These are phyloP conservation scores for Percopsis omiscomaycus DNA, from an alignment of 2,797 vertebrate species.

Conservation along the genomic window DNA sequence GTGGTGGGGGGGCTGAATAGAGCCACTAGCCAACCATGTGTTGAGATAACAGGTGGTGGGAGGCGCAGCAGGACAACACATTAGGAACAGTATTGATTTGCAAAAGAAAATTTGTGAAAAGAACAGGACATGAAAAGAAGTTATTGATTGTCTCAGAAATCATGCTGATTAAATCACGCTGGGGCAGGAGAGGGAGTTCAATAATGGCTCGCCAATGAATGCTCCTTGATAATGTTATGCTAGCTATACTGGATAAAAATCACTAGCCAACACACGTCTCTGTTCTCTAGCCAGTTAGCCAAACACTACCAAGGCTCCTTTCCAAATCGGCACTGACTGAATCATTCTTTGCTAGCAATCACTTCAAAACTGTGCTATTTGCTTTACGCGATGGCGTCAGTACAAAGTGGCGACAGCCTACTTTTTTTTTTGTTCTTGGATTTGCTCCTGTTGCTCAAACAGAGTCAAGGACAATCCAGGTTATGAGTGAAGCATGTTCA, in stretches of 20 bases:
- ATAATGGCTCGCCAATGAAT: conserved; percentile 57
- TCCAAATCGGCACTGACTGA: conserved; percentile 4
- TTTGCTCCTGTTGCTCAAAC: conserved; percentile 47
- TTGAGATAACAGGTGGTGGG: not conserved
- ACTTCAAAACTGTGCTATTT: conserved; percentile 34
- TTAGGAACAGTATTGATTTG: conserved; percentile 66
- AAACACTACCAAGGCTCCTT: conserved; percentile 12
- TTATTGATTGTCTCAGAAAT: conserved; percentile 75
- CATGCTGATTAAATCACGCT: conserved; percentile 66
- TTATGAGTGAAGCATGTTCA: conserved; percentile 54
- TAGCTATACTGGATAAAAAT: conserved; percentile 3
- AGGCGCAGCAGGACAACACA: conserved; percentile 50
- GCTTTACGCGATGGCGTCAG: conserved; percentile 41
- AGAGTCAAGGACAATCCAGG: conserved; percentile 53
- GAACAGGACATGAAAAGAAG: conserved; percentile 74
- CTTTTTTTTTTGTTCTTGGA: conserved; percentile 57
- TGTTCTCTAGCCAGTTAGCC: conserved; percentile 3
- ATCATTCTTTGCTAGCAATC: conserved; percentile 4
- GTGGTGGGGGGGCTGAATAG: conserved; percentile 51
- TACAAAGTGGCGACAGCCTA: conserved; percentile 44
- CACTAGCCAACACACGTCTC: conserved; percentile 6
- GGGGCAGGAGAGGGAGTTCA: conserved; percentile 44
- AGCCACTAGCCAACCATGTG: conserved; percentile 32
- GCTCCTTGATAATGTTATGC: conserved; percentile 53
- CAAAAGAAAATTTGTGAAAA: conserved; percentile 63